phyloP scores from a whole-genome alignment of 2,797 vertebrate species.

The Caiman crocodilus region DNA sequence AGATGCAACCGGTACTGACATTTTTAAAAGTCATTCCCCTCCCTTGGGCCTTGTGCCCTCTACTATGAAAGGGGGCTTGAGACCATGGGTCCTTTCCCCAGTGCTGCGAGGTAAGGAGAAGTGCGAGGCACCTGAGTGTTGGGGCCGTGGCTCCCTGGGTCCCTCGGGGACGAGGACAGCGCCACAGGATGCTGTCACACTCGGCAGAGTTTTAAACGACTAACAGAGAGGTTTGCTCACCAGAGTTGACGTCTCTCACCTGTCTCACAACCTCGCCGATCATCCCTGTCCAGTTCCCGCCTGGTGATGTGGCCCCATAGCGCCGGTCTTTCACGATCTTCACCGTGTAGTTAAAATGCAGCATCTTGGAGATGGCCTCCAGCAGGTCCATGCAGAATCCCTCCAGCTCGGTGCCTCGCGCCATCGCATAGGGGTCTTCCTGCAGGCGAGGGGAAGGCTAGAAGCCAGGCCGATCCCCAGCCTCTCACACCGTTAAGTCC shows the following conservation, averaged over 20 bases:
- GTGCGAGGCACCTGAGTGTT: not conserved
- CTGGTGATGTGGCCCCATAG: constrained; percentile 84
- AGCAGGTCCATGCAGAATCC: constrained; percentile 93
- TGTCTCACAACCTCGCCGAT: constrained; percentile 88
- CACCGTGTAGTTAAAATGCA: constrained; percentile 88
- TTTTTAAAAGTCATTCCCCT: too few species aligned
- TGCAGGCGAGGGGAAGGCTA: constrained; percentile 25
- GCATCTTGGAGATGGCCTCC: constrained; percentile 83
- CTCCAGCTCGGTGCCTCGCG: constrained; percentile 84
- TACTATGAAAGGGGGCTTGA: too few species aligned
- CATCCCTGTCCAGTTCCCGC: constrained; percentile 91
- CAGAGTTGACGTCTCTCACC: constrained; percentile 60
- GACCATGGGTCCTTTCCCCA: not conserved
- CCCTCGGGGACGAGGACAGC: not conserved
- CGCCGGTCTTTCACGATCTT: constrained; percentile 86
- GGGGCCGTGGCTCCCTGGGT: not conserved
- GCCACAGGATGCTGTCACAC: not conserved
- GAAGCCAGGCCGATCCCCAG: not conserved
- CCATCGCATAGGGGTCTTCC: constrained; percentile 90
- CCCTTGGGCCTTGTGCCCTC: too few species aligned
- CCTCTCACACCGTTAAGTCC: not conserved
- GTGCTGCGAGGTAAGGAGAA: not conserved
- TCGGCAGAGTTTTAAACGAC: not conserved
- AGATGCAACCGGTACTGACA: too few species aligned
- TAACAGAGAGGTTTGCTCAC: not conserved